Evolutionary conservation across 2,888 invertebrate genomes (phyloP).

Genomic region (Lissonota sp.): DNA sequence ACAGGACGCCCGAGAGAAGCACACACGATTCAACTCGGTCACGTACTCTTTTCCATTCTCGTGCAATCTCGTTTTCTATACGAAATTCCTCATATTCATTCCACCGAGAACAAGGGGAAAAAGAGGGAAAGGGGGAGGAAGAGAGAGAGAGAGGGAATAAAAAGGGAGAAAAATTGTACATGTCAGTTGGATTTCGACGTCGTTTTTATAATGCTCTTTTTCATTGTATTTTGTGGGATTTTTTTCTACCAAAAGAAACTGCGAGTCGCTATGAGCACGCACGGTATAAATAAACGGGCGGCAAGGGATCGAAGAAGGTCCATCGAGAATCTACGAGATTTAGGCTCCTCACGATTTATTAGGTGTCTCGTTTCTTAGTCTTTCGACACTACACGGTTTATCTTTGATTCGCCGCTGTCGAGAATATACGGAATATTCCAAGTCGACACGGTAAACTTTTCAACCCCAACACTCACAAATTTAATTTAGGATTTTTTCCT

Average conservation of each 20-base stretch:
- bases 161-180: slow-evolving; percentile 35
- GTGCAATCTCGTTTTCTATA: slow-evolving; percentile 37
- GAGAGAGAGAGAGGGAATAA: slow-evolving; percentile 19
- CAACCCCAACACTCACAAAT: too few relatives aligned
- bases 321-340: background rate
- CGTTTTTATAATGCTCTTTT: slow-evolving; percentile 23
- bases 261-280: slow-evolving; percentile 16
- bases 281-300: slow-evolving; percentile 38
- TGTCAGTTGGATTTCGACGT: slow-evolving; percentile 41
- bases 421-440: too few relatives aligned
- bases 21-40: slow-evolving; percentile 62
- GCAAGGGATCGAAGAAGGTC: background rate
- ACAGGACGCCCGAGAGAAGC: slow-evolving; percentile 52
- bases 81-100: slow-evolving; percentile 60
- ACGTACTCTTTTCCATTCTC: slow-evolving; percentile 57
- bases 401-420: too few relatives aligned
- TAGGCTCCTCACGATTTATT: background rate
- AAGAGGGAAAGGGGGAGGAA: slow-evolving; percentile 4
- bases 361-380: background rate
- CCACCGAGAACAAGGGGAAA: slow-evolving; percentile 47
- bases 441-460: too few relatives aligned
- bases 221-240: slow-evolving; percentile 26
- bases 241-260: slow-evolving; percentile 18
- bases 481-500: too few relatives aligned
- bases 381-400: too few relatives aligned